phyloP scores from a whole-genome alignment of 2,888 invertebrate genomes.

The Tubulanus polymorphus region DNA sequence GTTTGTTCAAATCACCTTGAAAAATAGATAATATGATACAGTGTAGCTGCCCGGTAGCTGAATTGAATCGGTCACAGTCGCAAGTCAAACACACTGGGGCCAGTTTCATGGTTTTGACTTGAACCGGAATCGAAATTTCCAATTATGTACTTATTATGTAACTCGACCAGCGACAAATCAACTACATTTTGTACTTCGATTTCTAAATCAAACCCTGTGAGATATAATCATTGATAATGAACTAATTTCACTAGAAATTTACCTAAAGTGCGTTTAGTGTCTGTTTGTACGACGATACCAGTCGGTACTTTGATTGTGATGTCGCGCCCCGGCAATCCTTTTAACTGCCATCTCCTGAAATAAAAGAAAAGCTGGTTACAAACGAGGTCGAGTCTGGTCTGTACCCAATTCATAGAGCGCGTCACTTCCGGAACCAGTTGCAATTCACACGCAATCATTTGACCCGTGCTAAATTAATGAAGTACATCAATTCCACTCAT shows the following conservation, averaged over 20 bases:
- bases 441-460: too few relatives aligned
- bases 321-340: constrained; percentile 70
- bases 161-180: too few relatives aligned
- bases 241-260: constrained; percentile 18
- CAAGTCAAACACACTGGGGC: neutral
- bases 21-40: constrained; percentile 4
- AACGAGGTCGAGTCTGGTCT: too few relatives aligned
- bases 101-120: neutral
- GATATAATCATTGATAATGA: too few relatives aligned
- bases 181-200: too few relatives aligned
- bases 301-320: constrained; percentile 71
- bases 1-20: constrained; percentile 40
- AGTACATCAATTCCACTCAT: too few relatives aligned
- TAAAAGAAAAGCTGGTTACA: too few relatives aligned
- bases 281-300: constrained; percentile 72
- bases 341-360: constrained; percentile 48
- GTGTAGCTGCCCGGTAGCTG: neutral
- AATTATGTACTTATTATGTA: neutral
- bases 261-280: constrained; percentile 65
- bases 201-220: constrained; percentile 4
- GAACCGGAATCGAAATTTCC: neutral
- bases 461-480: too few relatives aligned
- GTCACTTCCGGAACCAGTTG: too few relatives aligned
- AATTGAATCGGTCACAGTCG: neutral
- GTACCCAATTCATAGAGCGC: too few relatives aligned